A percentile compares a stretch with the other conserved stretches of the same genome.
These are phyloP conservation scores for Cephus sareptanus DNA, from an alignment of 2,888 invertebrate species.

Conservation along the genomic window DNA sequence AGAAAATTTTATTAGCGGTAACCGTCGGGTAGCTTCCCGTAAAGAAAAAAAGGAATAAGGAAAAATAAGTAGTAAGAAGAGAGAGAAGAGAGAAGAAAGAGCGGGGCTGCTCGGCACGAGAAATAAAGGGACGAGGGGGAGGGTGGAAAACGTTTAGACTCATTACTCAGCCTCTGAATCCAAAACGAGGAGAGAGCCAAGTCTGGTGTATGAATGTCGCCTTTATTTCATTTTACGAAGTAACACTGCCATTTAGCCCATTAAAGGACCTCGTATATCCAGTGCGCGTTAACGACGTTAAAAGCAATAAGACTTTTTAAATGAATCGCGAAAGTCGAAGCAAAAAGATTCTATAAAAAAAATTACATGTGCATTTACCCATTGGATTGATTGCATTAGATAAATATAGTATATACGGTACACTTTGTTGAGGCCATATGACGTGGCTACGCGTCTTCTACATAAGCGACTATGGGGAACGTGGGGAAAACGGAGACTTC, in stretches of 20 bases:
- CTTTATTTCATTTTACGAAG: conserved; percentile 47
- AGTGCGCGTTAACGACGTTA: conserved; percentile 40
- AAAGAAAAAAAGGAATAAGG: conserved; percentile 9
- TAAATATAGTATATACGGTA: background rate
- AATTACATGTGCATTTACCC: background rate
- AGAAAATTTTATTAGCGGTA: conserved; percentile 6
- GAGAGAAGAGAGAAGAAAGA: conserved; percentile 5
- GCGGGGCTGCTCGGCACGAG: conserved; percentile 12
- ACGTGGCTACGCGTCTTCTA: background rate
- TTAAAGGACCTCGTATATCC: conserved; percentile 29
- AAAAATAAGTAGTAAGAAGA: background rate
- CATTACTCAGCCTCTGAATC: conserved; percentile 21
- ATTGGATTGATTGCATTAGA: background rate
- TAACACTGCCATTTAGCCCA: conserved; percentile 40
- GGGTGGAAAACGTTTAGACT: conserved; percentile 18
- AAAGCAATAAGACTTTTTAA: conserved; percentile 36
- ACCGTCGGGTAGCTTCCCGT: conserved; percentile 13
- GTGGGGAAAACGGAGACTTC: background rate
- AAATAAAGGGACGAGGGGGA: conserved; percentile 8
- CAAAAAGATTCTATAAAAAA: background rate
- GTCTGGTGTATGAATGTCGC: conserved; percentile 40
- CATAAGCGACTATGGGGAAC: background rate
- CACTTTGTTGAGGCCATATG: background rate
- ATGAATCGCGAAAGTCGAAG: background rate
- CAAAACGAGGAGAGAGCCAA: conserved; percentile 11